phyloP scores from a whole-genome alignment of 2,113 vertebrate genomes.

The Meriones unguiculatus region DNA sequence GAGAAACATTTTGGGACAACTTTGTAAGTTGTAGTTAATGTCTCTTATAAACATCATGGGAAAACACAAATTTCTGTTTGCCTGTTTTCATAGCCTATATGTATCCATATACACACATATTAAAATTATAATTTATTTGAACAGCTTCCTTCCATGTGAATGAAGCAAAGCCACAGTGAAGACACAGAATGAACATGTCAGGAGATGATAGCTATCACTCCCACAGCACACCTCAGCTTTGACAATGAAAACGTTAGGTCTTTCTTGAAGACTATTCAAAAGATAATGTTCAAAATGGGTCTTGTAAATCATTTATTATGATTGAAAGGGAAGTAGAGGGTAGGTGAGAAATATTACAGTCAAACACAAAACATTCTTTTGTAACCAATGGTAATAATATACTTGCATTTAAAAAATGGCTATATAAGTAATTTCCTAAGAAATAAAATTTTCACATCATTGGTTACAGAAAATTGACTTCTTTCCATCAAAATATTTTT shows the following conservation, averaged over 20 bases:
- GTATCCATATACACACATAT: not conserved
- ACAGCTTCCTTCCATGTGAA: slow-evolving; percentile 39
- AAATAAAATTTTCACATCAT: slow-evolving; percentile 82
- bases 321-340: slow-evolving; percentile 80
- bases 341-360: slow-evolving; percentile 80
- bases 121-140: slow-evolving; percentile 48
- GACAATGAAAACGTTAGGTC: slow-evolving; percentile 70
- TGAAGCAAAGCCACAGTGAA: slow-evolving; percentile 65
- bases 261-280: slow-evolving; percentile 42
- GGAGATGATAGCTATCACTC: slow-evolving; percentile 62
- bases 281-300: slow-evolving; percentile 64
- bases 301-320: slow-evolving; percentile 80
- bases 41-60: slow-evolving; percentile 27
- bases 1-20: slow-evolving; percentile 36
- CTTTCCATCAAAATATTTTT: slow-evolving; percentile 82
- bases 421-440: slow-evolving; percentile 72
- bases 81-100: not conserved
- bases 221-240: slow-evolving; percentile 65
- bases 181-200: slow-evolving; percentile 39
- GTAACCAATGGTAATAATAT: slow-evolving; percentile 80
- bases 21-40: not conserved
- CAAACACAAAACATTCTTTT: slow-evolving; percentile 75
- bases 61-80: not conserved
- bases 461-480: slow-evolving; percentile 78
- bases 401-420: slow-evolving; percentile 71